Conservation (phyloP, 2,888 invertebrate genomes). For the Agriopis marginaria region DNA sequence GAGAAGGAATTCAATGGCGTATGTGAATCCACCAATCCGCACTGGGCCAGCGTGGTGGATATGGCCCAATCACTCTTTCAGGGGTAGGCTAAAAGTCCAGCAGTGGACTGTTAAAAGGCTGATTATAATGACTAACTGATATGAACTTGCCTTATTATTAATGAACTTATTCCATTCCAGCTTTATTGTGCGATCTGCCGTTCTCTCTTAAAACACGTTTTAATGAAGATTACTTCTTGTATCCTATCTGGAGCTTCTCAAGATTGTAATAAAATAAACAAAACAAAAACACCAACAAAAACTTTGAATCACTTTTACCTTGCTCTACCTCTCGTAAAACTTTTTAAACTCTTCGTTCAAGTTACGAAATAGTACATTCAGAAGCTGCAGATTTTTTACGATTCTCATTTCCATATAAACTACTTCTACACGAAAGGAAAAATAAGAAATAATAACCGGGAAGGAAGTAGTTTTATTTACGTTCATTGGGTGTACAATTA, state of each 20-base stretch:
- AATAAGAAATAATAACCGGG: conserved; percentile 41
- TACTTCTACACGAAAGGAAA: conserved; percentile 25
- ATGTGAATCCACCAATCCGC: too few species aligned
- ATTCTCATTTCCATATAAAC: conserved; percentile 38
- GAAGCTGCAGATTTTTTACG: conserved; percentile 33
- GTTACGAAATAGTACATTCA: conserved; percentile 20
- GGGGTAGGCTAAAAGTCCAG: too few species aligned
- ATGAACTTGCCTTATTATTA: too few species aligned
- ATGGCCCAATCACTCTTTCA: too few species aligned
- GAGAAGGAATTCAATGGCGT: too few species aligned
- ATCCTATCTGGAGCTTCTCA: not conserved
- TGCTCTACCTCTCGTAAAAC: conserved; percentile 15
- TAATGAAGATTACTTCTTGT: not conserved
- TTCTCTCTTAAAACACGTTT: too few species aligned
- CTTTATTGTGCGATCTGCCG: too few species aligned
- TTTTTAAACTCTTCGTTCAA: conserved; percentile 19
- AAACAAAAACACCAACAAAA: conserved; percentile 4
- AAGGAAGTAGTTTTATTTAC: conserved; percentile 44
- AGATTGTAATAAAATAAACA: conserved; percentile 4
- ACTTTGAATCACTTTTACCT: conserved; percentile 11
- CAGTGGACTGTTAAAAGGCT: too few species aligned
- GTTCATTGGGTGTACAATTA: conserved; percentile 59
- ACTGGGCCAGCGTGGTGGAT: too few species aligned
- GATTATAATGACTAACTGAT: too few species aligned
- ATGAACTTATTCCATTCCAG: too few species aligned